phyloP scores from a whole-genome alignment of 2,888 invertebrate genomes.

The Eupithecia vulgata region DNA sequence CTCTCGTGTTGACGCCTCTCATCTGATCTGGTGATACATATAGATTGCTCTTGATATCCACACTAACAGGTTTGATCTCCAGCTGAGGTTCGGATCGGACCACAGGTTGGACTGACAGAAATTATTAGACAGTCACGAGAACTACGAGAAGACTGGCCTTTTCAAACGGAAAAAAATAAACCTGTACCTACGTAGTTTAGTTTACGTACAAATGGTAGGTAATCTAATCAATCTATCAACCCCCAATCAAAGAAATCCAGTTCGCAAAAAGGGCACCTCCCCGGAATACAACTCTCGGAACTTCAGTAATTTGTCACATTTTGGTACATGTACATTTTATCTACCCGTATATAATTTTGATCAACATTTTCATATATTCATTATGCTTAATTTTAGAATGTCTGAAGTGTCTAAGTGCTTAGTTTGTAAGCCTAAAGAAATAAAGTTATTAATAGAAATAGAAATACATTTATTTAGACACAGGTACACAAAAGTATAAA shows the following conservation, averaged over 20 bases:
- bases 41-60: not conserved
- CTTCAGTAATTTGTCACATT: constrained; percentile 45
- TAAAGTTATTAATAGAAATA: too few species aligned
- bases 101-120: not conserved
- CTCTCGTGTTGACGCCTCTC: constrained; percentile 26
- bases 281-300: constrained; percentile 42
- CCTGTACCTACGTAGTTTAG: not conserved
- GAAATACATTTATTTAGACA: too few species aligned
- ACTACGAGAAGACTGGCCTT: not conserved
- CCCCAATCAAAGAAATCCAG: not conserved
- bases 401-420: too few species aligned
- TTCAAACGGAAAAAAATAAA: not conserved
- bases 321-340: constrained; percentile 2
- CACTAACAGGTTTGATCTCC: not conserved
- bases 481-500: too few species aligned
- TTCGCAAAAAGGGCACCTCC: constrained; percentile 29
- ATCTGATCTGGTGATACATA: not conserved
- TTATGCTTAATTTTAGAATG: not conserved
- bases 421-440: too few species aligned
- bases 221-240: not conserved
- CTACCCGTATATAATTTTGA: too few species aligned
- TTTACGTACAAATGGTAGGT: too few species aligned
- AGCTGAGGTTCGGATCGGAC: not conserved
- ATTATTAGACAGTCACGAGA: not conserved
- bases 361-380: too few species aligned